Percentiles rank a stretch among this genome's conserved stretches.
phyloP scores from a whole-genome alignment of 2,888 invertebrate species.

The Poecilus cupreus region DNA sequence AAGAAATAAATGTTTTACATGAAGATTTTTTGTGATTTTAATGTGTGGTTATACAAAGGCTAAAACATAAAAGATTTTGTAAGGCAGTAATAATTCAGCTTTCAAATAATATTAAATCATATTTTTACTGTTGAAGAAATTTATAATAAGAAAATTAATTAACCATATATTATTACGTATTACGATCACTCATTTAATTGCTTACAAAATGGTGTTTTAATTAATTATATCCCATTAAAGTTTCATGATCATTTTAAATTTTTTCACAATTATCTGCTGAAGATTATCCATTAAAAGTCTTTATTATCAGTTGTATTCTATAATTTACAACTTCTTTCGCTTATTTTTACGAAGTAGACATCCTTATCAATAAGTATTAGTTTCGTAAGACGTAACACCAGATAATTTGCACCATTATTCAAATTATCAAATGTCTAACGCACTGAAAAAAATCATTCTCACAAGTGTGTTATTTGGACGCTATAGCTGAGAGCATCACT shows the following conservation, averaged over 20 bases:
- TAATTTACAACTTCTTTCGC: slow-evolving; percentile 20
- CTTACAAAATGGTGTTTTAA: background rate
- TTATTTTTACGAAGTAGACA: background rate
- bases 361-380: background rate
- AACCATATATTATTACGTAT: slow-evolving; percentile 22
- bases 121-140: background rate
- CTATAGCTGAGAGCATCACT: slow-evolving; percentile 41
- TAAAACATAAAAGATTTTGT: background rate
- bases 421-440: slow-evolving; percentile 29
- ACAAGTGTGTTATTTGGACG: slow-evolving; percentile 45
- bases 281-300: background rate
- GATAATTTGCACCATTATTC: slow-evolving; percentile 32
- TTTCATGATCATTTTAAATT: background rate
- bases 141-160: slow-evolving; percentile 13
- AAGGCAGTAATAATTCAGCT: background rate
- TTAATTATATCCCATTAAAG: slow-evolving; percentile 4
- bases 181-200: background rate
- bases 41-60: background rate
- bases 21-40: background rate
- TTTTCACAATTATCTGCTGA: background rate
- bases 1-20: background rate
- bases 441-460: background rate
- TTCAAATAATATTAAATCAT: background rate
- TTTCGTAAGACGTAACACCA: background rate
- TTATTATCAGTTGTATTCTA: slow-evolving; percentile 13